A percentile compares a stretch with the other conserved stretches of the same genome.
These are phyloP conservation scores for Ardeotis arabs DNA, from an alignment of 2,113 vertebrate genomes.

Conservation along the genomic window DNA sequence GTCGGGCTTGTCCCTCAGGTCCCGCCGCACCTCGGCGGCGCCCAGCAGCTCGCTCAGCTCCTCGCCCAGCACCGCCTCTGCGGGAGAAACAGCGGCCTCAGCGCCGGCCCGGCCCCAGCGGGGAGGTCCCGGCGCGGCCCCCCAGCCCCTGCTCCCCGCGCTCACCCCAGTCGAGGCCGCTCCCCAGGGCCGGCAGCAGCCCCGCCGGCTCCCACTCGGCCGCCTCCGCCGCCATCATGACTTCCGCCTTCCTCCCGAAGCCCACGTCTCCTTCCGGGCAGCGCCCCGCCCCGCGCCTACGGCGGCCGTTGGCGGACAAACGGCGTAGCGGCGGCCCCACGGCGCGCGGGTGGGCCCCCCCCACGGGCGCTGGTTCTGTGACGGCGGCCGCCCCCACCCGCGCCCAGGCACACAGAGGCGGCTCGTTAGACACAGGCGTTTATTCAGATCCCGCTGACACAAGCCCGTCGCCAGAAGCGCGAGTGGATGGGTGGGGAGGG, in stretches of 20 bases:
- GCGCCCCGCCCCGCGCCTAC: background rate
- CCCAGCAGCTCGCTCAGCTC: constrained; percentile 84
- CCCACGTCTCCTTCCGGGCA: constrained; percentile 27
- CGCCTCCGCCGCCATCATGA: background rate
- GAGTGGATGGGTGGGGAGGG: background rate
- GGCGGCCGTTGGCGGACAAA: background rate
- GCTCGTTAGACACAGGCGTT: background rate
- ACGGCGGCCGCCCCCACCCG: background rate
- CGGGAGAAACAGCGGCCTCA: background rate
- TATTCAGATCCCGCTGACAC: background rate
- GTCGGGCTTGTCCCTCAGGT: constrained; percentile 69
- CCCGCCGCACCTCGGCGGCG: constrained; percentile 76
- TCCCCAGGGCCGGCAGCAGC: background rate
- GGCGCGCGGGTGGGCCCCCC: too few relatives aligned
- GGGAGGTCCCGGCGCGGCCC: background rate
- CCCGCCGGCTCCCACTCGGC: background rate
- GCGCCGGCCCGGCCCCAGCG: background rate
- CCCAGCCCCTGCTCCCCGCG: background rate
- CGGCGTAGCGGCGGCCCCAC: rapidly evolving
- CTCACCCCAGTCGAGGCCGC: constrained; percentile 56
- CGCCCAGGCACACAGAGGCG: background rate
- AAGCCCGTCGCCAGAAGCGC: background rate
- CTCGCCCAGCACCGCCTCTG: constrained; percentile 88
- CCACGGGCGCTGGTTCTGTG: too few relatives aligned
- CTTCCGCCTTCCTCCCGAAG: background rate